phyloP scores from a whole-genome alignment of 1,140 invertebrate species.

The Magallana gigas region DNA sequence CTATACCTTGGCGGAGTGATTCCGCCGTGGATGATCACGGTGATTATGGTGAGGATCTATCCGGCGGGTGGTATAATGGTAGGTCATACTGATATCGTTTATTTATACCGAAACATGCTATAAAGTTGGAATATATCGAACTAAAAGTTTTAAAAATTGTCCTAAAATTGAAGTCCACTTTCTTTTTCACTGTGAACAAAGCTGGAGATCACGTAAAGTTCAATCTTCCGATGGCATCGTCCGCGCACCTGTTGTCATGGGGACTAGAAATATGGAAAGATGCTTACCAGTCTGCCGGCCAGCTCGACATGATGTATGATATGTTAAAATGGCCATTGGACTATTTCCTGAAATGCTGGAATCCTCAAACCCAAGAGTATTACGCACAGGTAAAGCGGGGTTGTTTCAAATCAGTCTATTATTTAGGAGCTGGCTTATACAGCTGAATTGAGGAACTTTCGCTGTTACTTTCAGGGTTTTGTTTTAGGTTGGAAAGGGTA shows the following conservation, averaged over 20 bases:
- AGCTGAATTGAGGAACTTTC: not conserved
- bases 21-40: conserved; percentile 82
- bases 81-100: conserved; percentile 5
- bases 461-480: not conserved
- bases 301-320: conserved; percentile 79
- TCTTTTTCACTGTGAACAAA: conserved; percentile 62
- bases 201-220: conserved; percentile 86
- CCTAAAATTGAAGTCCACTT: not conserved
- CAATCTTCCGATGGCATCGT: conserved; percentile 83
- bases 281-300: conserved; percentile 79
- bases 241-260: conserved; percentile 83
- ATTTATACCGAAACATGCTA: not conserved
- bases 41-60: conserved; percentile 82
- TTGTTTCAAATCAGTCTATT: too few species aligned
- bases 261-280: conserved; percentile 80
- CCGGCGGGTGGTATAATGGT: conserved; percentile 84
- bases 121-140: not conserved
- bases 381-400: conserved; percentile 58
- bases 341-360: conserved; percentile 83
- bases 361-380: conserved; percentile 51
- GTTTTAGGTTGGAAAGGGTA: conserved; percentile 69
- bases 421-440: too few species aligned
- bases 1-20: conserved; percentile 82
- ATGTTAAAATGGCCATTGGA: conserved; percentile 82
- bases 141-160: not conserved